A percentile compares a stretch with the other conserved stretches of the same genome.
Evolutionary conservation across 2,797 vertebrate species (phyloP).

Genomic region (Danio kyathit): DNA sequence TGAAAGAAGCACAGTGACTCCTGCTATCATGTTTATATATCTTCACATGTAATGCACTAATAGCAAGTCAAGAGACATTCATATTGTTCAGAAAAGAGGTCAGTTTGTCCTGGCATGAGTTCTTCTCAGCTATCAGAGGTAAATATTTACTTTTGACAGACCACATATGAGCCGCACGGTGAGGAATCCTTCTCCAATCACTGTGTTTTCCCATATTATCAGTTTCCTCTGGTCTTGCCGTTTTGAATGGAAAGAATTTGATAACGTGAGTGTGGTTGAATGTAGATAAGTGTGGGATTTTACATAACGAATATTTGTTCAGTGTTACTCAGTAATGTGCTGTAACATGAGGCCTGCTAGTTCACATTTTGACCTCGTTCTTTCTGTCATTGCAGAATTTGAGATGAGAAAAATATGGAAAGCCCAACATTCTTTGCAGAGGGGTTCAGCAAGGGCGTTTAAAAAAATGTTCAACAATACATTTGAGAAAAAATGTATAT

Average conservation of each 20-base stretch:
- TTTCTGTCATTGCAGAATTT: background rate
- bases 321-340: background rate
- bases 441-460: background rate
- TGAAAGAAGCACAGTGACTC: too few relatives aligned
- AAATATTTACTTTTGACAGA: conserved; percentile 42
- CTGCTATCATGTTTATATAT: background rate
- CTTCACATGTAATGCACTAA: background rate
- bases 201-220: conserved; percentile 34
- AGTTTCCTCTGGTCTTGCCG: conserved; percentile 11
- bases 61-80: background rate
- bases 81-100: background rate
- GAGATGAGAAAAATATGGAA: background rate
- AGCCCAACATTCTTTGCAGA: background rate
- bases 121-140: conserved; percentile 34
- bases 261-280: conserved; percentile 12
- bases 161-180: background rate
- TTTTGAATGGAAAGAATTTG: conserved; percentile 37
- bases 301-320: conserved; percentile 19
- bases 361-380: background rate
- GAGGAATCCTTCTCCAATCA: conserved; percentile 15
- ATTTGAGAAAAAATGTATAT: background rate
- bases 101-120: conserved; percentile 31
- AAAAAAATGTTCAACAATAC: background rate
- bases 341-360: background rate
- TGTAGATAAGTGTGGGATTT: conserved; percentile 29